Conservation (phyloP, 92 coral and sea anemone genomes). For the Blastomussa wellsi region DNA sequence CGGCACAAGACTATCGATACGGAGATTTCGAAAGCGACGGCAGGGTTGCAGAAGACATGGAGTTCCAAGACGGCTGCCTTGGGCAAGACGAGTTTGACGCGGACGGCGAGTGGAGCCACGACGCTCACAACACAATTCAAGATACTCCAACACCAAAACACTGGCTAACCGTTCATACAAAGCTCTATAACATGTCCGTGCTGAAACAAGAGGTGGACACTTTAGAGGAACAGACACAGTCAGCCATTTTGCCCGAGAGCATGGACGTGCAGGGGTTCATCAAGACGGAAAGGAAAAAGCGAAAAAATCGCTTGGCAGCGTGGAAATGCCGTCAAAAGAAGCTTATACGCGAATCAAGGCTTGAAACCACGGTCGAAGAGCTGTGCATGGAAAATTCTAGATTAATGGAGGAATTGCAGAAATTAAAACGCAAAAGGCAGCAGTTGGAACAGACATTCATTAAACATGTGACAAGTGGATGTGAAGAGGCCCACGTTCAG, state of each 20-base stretch:
- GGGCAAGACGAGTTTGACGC: constrained; percentile 14
- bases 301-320: constrained; percentile 67
- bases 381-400: constrained; percentile 65
- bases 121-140: constrained; percentile 4
- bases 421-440: constrained; percentile 52
- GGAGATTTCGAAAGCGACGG: constrained; percentile 35
- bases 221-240: constrained; percentile 20
- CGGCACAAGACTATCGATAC: background rate
- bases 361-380: constrained; percentile 64
- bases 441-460: constrained; percentile 58
- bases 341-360: constrained; percentile 59
- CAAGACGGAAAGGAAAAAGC: constrained; percentile 51
- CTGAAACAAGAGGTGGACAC: constrained; percentile 34
- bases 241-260: constrained; percentile 19
- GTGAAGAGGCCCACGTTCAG: constrained; percentile 65
- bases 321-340: constrained; percentile 74
- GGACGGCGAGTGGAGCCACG: constrained; percentile 24
- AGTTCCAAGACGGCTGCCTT: constrained; percentile 16
- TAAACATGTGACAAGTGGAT: constrained; percentile 58
- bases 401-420: constrained; percentile 56
- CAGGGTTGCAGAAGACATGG: constrained; percentile 26
- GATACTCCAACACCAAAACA: constrained; percentile 56
- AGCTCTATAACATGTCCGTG: constrained; percentile 52
- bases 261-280: constrained; percentile 52
- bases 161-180: constrained; percentile 67